Evolutionary conservation across 2,888 invertebrate species (phyloP).

Genomic region (Blera fallax): DNA sequence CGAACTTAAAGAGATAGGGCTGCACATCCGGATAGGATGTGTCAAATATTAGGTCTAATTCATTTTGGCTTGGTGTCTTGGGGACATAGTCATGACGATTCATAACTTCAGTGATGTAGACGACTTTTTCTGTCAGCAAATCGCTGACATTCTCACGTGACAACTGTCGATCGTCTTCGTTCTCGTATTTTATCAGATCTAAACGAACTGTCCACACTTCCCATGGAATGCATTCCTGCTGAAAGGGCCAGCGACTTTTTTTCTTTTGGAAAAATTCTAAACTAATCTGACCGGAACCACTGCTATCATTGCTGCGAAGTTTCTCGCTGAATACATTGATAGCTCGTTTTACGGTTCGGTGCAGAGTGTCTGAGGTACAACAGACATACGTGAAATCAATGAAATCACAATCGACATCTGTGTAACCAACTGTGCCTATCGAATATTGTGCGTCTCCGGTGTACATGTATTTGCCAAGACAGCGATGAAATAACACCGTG

Average conservation of each 20-base stretch:
- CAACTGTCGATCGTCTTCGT: slow-evolving; percentile 93
- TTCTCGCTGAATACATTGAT: slow-evolving; percentile 91
- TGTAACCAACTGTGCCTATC: slow-evolving; percentile 96
- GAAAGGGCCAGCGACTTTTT: slow-evolving; percentile 94
- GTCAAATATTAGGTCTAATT: slow-evolving; percentile 97
- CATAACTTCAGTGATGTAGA: slow-evolving; percentile 97
- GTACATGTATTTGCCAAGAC: slow-evolving; percentile 96
- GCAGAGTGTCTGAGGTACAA: slow-evolving; percentile 91
- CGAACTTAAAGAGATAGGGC: slow-evolving; percentile 97
- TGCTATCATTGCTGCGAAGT: slow-evolving; percentile 87
- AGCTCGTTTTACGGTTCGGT: slow-evolving; percentile 88
- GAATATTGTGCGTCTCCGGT: slow-evolving; percentile 97
- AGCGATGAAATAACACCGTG: slow-evolving; percentile 94
- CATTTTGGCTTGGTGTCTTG: slow-evolving; percentile 95
- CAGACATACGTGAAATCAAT: slow-evolving; percentile 99
- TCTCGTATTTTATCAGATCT: slow-evolving; percentile 92
- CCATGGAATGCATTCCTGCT: slow-evolving; percentile 97
- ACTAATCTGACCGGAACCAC: slow-evolving; percentile 92
- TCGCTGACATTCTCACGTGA: slow-evolving; percentile 94
- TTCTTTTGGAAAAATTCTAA: slow-evolving; percentile 97
- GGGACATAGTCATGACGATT: slow-evolving; percentile 98
- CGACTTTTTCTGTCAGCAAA: slow-evolving; percentile 94
- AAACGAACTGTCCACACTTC: slow-evolving; percentile 98
- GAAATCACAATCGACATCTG: slow-evolving; percentile 98
- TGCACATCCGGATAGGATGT: slow-evolving; percentile 96